Evolutionary conservation across 2,113 vertebrate species (phyloP).

Genomic region (Melanostigma gelatinosum): DNA sequence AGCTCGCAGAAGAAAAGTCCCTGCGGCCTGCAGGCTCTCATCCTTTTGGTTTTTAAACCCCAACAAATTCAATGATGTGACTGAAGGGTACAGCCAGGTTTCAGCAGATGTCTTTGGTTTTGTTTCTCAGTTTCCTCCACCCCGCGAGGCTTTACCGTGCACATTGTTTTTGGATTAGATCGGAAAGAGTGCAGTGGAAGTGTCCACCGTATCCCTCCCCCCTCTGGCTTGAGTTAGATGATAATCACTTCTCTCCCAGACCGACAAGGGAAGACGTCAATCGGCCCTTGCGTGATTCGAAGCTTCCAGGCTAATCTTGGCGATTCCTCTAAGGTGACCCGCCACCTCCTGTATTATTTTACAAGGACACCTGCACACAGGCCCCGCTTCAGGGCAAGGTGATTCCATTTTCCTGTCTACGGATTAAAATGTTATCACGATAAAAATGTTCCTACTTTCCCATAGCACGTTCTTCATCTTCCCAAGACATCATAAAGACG

Average conservation of each 20-base stretch:
- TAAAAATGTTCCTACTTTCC: slow-evolving; percentile 24
- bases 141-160: slow-evolving; percentile 44
- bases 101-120: slow-evolving; percentile 72
- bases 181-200: slow-evolving; percentile 43
- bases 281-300: slow-evolving; percentile 57
- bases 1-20: no score
- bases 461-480: not conserved
- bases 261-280: slow-evolving; percentile 53
- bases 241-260: slow-evolving; percentile 53
- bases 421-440: slow-evolving; percentile 43
- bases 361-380: slow-evolving; percentile 49
- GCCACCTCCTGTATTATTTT: slow-evolving; percentile 35
- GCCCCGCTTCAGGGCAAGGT: slow-evolving; percentile 27
- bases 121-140: slow-evolving; percentile 34
- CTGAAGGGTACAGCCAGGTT: slow-evolving; percentile 52
- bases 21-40: no score
- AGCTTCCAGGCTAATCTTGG: slow-evolving; percentile 44
- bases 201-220: slow-evolving; percentile 21
- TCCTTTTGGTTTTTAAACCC: no score
- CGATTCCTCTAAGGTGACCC: slow-evolving; percentile 50
- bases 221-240: slow-evolving; percentile 62
- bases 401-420: slow-evolving; percentile 59
- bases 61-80: slow-evolving; percentile 46
- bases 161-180: slow-evolving; percentile 46
- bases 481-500: slow-evolving; percentile 2